phyloP scores from a whole-genome alignment of 2,113 vertebrate genomes.

The Bubo bubo region DNA sequence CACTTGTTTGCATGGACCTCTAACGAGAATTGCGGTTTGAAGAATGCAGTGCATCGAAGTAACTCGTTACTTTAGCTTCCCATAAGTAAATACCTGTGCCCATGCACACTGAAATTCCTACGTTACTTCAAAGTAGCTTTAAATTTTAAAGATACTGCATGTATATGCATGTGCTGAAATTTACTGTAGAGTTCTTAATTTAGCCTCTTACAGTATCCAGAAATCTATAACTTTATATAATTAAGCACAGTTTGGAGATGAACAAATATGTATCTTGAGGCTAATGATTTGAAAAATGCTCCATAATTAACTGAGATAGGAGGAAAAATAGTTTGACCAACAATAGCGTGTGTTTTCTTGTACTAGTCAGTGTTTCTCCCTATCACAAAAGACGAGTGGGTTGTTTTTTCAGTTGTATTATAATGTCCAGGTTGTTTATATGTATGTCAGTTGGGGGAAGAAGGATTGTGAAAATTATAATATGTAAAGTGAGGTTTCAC shows the following conservation, averaged over 20 bases:
- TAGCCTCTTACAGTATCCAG: constrained; percentile 47
- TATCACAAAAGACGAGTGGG: constrained; percentile 52
- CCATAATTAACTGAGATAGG: constrained; percentile 52
- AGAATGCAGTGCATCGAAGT: background rate
- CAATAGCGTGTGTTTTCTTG: constrained; percentile 33
- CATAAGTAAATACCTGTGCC: background rate
- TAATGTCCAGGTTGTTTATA: constrained; percentile 66
- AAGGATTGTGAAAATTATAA: constrained; percentile 76
- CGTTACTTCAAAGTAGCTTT: constrained; percentile 19
- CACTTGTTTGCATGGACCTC: background rate
- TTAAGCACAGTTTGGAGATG: constrained; percentile 30
- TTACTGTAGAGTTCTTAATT: constrained; percentile 48
- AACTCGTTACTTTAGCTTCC: background rate
- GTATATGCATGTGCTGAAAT: constrained; percentile 49
- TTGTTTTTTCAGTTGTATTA: constrained; percentile 73
- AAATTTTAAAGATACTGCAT: constrained; percentile 54
- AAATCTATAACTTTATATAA: constrained; percentile 38
- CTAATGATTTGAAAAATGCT: constrained; percentile 58
- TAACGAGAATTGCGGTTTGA: background rate
- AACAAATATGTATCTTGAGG: constrained; percentile 12
- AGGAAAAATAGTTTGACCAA: constrained; percentile 51
- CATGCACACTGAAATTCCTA: background rate
- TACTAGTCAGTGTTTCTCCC: constrained; percentile 70
- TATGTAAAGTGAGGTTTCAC: constrained; percentile 93
- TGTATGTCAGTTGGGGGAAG: constrained; percentile 77